Conservation (phyloP, 2,888 invertebrate species). For the Marasmarcha lunaedactyla region DNA sequence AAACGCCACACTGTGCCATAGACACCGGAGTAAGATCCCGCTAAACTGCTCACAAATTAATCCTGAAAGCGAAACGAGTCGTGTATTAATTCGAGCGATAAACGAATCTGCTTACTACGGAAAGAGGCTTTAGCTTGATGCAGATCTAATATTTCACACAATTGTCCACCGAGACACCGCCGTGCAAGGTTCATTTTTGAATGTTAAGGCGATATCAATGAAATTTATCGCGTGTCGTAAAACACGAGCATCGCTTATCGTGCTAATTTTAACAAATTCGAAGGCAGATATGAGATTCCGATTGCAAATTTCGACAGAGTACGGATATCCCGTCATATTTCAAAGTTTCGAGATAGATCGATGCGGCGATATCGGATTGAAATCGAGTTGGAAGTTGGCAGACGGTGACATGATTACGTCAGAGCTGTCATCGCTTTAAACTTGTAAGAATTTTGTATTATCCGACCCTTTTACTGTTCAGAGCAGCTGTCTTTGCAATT, state of each 20-base stretch:
- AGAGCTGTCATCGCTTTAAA: no score
- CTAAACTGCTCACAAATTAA: conserved; percentile 39
- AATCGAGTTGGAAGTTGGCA: conserved; percentile 1
- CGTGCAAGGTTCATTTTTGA: conserved; percentile 3
- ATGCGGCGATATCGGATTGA: conserved; percentile 22
- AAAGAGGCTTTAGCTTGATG: conserved; percentile 4
- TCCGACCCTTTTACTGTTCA: no score
- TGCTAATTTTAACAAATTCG: conserved; percentile 33
- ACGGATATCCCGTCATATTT: conserved; percentile 36
- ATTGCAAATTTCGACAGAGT: conserved; percentile 20
- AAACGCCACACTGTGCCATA: conserved; percentile 18
- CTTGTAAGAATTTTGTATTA: no score
- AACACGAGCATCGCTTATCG: conserved; percentile 18
- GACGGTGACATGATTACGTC: conserved; percentile 5
- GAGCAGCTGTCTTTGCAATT: no score
- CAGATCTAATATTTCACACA: background rate
- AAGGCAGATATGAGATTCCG: conserved; percentile 22
- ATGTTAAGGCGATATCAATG: conserved; percentile 6
- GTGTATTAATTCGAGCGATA: conserved; percentile 35
- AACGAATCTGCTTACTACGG: conserved; percentile 25
- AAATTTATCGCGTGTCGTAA: conserved; percentile 1
- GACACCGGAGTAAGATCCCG: conserved; percentile 25
- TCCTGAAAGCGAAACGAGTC: conserved; percentile 31
- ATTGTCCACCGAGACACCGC: no score
- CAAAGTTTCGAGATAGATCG: conserved; percentile 25